Percentiles rank a stretch among this genome's conserved stretches.
Conservation (phyloP, 2,888 invertebrate genomes). For the Mechanitis messenoides region DNA sequence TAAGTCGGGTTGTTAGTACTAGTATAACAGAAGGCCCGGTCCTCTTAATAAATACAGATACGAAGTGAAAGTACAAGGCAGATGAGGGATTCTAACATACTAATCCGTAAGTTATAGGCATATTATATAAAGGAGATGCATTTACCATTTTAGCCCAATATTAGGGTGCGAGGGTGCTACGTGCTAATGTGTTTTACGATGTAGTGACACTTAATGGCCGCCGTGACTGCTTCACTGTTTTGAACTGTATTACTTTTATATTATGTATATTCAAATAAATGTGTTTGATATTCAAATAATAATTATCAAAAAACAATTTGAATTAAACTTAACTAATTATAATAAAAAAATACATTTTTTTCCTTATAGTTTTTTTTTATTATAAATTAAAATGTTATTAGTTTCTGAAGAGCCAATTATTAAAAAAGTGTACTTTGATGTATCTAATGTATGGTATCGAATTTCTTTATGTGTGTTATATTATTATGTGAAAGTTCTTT, state of each 20-base stretch:
- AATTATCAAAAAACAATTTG: neutral
- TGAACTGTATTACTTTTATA: conserved; percentile 27
- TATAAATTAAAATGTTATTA: too few species aligned
- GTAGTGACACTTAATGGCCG: conserved; percentile 47
- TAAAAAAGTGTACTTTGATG: too few species aligned
- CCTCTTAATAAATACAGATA: conserved; percentile 9
- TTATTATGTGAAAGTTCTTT: neutral
- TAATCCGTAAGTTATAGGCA: conserved; percentile 63
- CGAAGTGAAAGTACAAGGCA: conserved; percentile 9
- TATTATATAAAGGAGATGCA: conserved; percentile 73
- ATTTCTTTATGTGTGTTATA: neutral
- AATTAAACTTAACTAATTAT: too few species aligned
- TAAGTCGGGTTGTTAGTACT: neutral
- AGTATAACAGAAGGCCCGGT: neutral
- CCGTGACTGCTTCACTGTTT: conserved; percentile 36
- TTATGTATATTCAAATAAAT: neutral
- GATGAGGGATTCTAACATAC: conserved; percentile 38
- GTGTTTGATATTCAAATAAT: conserved; percentile 5
- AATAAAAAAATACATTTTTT: too few species aligned
- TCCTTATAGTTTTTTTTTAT: too few species aligned
- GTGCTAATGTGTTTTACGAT: conserved; percentile 72
- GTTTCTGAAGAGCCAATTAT: too few species aligned
- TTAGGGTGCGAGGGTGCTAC: conserved; percentile 51
- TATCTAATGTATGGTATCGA: neutral
- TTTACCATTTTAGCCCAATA: conserved; percentile 62